phyloP scores from a whole-genome alignment of 2,113 vertebrate genomes.

The Helogale parvula region DNA sequence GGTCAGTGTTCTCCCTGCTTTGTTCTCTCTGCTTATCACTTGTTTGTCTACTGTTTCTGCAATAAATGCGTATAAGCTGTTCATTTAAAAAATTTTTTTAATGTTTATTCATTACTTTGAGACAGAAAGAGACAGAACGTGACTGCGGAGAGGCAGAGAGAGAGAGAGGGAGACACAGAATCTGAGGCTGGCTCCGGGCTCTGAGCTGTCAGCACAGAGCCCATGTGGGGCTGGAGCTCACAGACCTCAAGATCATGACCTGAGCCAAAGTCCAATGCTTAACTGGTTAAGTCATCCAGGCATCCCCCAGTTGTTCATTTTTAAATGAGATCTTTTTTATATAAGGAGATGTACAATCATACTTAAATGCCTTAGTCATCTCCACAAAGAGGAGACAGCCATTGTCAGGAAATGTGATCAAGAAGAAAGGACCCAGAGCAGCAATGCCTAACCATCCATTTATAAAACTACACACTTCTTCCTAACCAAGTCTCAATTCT shows the following conservation, averaged over 20 bases:
- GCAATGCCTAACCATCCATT: background rate
- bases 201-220: no score
- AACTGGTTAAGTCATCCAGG: no score
- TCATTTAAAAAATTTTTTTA: background rate
- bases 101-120: no score
- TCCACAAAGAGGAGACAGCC: background rate
- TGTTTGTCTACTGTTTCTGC: background rate
- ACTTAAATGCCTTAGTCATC: background rate
- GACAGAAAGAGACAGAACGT: no score
- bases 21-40: background rate
- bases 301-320: background rate
- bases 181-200: no score
- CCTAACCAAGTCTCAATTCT: background rate
- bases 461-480: background rate
- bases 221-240: no score
- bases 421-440: background rate
- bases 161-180: no score
- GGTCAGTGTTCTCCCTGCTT: background rate
- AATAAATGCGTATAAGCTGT: background rate
- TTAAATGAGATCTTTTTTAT: background rate
- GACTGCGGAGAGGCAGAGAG: no score
- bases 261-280: no score
- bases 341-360: background rate
- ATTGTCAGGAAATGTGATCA: background rate
- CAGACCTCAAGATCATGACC: no score